Conservation (phyloP, 2,888 invertebrate species). For the Pilophorus perplexus region DNA sequence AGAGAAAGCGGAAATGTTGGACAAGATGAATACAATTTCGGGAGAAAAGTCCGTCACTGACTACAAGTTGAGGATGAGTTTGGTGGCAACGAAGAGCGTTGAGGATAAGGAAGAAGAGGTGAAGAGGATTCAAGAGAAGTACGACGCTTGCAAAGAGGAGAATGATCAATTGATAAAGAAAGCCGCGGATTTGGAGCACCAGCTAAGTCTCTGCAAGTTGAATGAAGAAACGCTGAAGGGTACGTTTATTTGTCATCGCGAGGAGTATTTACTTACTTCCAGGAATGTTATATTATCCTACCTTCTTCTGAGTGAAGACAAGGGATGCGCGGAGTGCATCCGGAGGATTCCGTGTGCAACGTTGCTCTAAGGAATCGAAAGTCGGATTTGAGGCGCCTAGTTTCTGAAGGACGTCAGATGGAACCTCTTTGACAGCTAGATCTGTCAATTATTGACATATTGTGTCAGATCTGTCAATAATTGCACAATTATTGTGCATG, state of each 20-base stretch:
- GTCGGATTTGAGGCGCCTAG: no score
- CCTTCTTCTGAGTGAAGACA: no score
- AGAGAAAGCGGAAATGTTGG: slow-evolving; percentile 24
- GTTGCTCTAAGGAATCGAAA: no score
- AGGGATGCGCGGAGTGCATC: no score
- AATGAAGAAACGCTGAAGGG: slow-evolving; percentile 19
- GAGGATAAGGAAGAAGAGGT: slow-evolving; percentile 29
- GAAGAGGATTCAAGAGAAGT: slow-evolving; percentile 5
- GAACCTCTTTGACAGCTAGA: no score
- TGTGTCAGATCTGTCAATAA: no score
- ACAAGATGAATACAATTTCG: slow-evolving; percentile 19
- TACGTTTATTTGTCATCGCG: no score
- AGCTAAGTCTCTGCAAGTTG: slow-evolving; percentile 16
- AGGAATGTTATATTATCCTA: background rate
- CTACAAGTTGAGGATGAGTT: slow-evolving; percentile 29
- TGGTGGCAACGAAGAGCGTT: slow-evolving; percentile 1
- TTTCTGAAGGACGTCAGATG: no score
- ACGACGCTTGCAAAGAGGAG: slow-evolving; percentile 16
- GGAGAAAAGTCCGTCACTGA: slow-evolving; percentile 32
- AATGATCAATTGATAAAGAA: background rate
- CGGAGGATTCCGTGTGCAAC: no score
- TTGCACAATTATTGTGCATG: no score
- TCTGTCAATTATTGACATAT: no score
- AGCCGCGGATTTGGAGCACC: slow-evolving; percentile 11
- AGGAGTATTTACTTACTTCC: no score